These are phyloP conservation scores for Atrichornis clamosus DNA, from an alignment of 2,113 vertebrate species.

Conservation along the genomic window DNA sequence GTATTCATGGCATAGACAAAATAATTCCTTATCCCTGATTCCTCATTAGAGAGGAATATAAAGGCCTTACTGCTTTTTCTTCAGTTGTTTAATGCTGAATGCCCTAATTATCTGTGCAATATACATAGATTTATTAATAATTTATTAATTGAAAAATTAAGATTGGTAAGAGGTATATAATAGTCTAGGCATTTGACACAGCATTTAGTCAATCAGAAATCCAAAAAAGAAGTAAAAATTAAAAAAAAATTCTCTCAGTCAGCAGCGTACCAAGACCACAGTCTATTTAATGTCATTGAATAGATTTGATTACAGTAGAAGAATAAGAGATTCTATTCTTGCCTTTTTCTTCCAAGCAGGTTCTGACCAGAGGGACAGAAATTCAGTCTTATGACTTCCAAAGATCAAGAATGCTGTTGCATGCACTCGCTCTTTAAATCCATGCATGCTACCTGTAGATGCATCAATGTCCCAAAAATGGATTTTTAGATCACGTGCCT, in stretches of 20 bases:
- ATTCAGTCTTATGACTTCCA: not conserved
- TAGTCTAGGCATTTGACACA: not conserved
- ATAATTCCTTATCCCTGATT: not conserved
- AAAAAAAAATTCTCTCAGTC: not conserved
- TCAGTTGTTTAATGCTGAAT: not conserved
- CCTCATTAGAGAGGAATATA: not conserved
- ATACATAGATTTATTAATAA: not conserved
- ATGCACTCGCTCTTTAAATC: not conserved
- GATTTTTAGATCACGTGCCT: not conserved
- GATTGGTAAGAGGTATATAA: not conserved
- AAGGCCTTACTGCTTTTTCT: not conserved
- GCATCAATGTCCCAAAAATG: not conserved
- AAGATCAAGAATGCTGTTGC: not conserved
- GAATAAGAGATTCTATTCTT: not conserved
- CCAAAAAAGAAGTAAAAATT: not conserved
- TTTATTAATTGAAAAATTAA: not conserved
- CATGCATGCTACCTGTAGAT: not conserved
- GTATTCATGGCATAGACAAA: not conserved
- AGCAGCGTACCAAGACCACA: not conserved
- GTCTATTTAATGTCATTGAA: not conserved
- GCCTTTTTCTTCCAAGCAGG: not conserved
- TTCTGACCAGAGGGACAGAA: not conserved
- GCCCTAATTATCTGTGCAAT: not conserved
- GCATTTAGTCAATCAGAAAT: not conserved
- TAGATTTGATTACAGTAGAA: not conserved